Base-by-base conservation (phyloP, 2,113 vertebrate genomes). In the Plectropomus leopardus region DNA sequence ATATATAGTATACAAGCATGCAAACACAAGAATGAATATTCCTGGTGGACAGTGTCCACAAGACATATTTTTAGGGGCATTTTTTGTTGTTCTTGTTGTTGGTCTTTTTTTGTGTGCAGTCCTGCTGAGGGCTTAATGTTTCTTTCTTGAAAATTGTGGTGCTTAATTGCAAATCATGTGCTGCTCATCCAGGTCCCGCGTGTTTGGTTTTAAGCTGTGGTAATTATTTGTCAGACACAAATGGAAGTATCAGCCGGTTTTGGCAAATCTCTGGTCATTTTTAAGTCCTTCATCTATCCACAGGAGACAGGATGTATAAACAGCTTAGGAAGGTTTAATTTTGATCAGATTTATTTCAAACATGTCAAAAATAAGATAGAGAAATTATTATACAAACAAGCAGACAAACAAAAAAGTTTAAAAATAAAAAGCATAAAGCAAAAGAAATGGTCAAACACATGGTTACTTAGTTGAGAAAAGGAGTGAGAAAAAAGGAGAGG, bases 171-270 rank as follows among this genome's bases (percentile, higher is more conserved):
- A 48, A 65, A 66, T 13, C 8, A 13, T 30, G 57, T 70, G 48
- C 55, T 23, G 32, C 23, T 76, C 34, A 47, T 64, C 53, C 32
- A 47, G 64, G 17, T 79, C 67, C 42, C 14, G 4, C 1, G 54
- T 30, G 51, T 34, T 34, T 19, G 45, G 54, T 78, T 30, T 77
- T 72, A 50, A 72, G 47, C 50, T 17, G 51, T 32, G 32, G 26
- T 30, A 30, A 40, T 61, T 70, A 9, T 17, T 70, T 63, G 13
- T 42, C 40, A 24, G 48, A 60, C 58, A 71, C 63, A 82, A 55
- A 13, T 71, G 58, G 65, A 75, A 26, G 72, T 50, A 63, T n/a
- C 59, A 61, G 60, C 17, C 26, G 40, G 48, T 61, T 69, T 48
- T 40, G 50, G 70, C 34, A 48, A 55, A 70, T 44, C 50, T 54